phyloP scores from a whole-genome alignment of 2,888 invertebrate species.

The Drosophila mulleri region DNA sequence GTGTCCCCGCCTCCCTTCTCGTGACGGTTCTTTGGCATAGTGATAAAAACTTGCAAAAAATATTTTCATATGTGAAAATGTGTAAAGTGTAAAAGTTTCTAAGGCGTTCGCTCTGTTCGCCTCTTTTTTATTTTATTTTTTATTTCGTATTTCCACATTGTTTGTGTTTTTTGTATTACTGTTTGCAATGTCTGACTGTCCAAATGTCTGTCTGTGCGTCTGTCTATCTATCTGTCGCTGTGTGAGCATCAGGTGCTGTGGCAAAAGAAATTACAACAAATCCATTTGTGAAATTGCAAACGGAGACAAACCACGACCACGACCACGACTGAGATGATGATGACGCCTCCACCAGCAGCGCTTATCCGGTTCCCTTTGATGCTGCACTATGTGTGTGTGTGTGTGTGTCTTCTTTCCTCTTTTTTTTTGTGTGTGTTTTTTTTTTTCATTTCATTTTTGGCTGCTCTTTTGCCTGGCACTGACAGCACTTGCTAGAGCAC shows the following conservation, averaged over 20 bases:
- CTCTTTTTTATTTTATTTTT: constrained; percentile 40
- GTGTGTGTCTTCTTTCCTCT: background rate
- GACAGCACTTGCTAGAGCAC: constrained; percentile 48
- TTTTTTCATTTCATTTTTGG: constrained; percentile 3
- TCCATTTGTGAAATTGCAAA: constrained; percentile 80
- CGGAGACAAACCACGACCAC: constrained; percentile 64
- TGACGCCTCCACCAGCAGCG: constrained; percentile 39
- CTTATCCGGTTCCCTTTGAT: constrained; percentile 64
- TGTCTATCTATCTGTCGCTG: constrained; percentile 52
- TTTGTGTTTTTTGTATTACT: constrained; percentile 43
- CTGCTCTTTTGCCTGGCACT: constrained; percentile 50
- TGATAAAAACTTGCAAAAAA: constrained; percentile 75
- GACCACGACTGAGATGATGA: constrained; percentile 29
- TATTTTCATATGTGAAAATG: constrained; percentile 79
- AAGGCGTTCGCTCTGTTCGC: constrained; percentile 19
- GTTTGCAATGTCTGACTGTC: constrained; percentile 36
- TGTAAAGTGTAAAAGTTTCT: constrained; percentile 75
- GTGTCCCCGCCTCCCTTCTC: background rate
- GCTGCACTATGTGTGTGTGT: constrained; percentile 16
- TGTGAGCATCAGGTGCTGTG: constrained; percentile 81
- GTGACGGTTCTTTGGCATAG: constrained; percentile 40
- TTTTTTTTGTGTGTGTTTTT: background rate
- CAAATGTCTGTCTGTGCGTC: constrained; percentile 24
- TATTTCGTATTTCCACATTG: constrained; percentile 67
- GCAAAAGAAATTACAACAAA: constrained; percentile 78